These are phyloP conservation scores for Xiphophorus couchianus DNA, from an alignment of 2,113 vertebrate genomes.

Conservation along the genomic window DNA sequence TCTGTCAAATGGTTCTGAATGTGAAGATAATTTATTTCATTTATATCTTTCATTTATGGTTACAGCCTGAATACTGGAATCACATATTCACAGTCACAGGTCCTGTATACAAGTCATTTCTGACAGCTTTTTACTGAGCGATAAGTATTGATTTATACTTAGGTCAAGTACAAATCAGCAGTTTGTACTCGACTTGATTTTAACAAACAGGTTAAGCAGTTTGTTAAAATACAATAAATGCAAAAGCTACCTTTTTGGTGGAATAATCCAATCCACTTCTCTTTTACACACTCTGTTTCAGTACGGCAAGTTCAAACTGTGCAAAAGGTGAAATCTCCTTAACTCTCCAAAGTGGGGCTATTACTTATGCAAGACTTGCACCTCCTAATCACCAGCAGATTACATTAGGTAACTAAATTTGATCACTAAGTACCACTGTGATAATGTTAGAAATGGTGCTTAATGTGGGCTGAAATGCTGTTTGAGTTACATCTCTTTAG, in stretches of 20 bases:
- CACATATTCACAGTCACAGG: background rate
- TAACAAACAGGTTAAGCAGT: background rate
- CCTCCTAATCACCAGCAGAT: constrained; percentile 37
- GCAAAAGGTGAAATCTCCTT: constrained; percentile 44
- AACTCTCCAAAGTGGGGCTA: constrained; percentile 11
- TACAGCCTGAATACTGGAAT: background rate
- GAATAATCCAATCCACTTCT: background rate
- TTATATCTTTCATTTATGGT: background rate
- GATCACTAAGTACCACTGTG: background rate
- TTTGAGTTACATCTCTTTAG: no score
- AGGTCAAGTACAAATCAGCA: background rate
- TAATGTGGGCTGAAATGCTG: constrained; percentile 13
- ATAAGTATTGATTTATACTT: background rate
- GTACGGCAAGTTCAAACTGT: constrained; percentile 17
- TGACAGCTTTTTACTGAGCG: background rate
- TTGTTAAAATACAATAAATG: background rate
- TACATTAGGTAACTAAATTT: constrained; percentile 29
- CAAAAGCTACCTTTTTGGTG: background rate
- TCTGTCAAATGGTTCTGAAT: constrained; percentile 4
- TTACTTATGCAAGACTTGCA: constrained; percentile 34
- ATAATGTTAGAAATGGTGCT: constrained; percentile 12
- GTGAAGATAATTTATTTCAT: constrained; percentile 5
- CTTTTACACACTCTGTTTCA: constrained; percentile 10
- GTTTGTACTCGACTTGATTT: no score
- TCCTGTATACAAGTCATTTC: background rate